Conservation (phyloP, 2,113 vertebrate genomes). For the Actenoides hombroni region DNA sequence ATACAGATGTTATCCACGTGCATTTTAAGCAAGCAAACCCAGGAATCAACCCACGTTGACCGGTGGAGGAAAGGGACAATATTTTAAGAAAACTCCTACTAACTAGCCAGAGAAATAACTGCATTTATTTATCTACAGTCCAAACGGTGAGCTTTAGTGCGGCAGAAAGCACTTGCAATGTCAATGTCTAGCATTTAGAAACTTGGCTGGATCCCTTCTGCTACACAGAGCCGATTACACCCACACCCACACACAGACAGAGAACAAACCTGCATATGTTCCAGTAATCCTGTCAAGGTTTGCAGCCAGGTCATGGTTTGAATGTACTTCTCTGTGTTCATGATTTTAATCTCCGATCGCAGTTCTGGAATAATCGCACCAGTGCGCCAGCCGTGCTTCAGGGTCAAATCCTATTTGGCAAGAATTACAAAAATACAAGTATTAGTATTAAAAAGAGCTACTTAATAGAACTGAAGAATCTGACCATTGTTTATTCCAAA, state of each 20-base stretch:
- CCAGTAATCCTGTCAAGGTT: slow-evolving; percentile 89
- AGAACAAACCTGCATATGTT: slow-evolving; percentile 92
- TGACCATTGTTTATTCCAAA: neutral
- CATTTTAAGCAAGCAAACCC: neutral
- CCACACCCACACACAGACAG: slow-evolving; percentile 26
- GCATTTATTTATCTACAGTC: neutral
- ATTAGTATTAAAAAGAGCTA: neutral
- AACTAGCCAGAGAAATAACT: neutral
- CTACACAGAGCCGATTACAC: neutral
- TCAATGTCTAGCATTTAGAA: neutral
- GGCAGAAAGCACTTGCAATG: neutral
- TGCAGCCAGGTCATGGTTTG: slow-evolving; percentile 94
- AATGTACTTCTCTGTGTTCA: slow-evolving; percentile 92
- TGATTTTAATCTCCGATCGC: slow-evolving; percentile 92
- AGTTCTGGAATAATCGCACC: slow-evolving; percentile 96
- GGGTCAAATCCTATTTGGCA: slow-evolving; percentile 87
- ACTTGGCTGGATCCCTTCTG: neutral
- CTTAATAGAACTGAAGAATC: neutral
- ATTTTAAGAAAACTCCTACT: neutral
- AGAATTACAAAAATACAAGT: neutral
- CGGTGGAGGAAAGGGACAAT: neutral
- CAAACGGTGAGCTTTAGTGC: neutral
- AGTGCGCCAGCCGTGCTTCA: slow-evolving; percentile 97
- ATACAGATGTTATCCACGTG: fast-evolving
- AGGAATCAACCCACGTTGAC: neutral